Evolutionary conservation across 2,888 invertebrate genomes (phyloP).

Genomic region (Eudemis profundana): DNA sequence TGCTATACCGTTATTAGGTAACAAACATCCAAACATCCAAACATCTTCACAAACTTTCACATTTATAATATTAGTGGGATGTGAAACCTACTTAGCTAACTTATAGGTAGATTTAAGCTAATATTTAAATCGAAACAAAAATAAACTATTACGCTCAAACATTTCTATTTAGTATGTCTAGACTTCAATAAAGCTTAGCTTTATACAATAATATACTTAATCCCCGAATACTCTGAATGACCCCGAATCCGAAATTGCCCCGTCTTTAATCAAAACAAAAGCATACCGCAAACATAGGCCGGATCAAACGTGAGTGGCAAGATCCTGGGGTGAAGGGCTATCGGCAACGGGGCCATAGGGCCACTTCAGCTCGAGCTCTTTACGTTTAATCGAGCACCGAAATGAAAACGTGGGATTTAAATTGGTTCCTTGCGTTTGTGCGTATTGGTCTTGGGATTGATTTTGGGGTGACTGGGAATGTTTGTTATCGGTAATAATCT

Average conservation of each 20-base stretch:
- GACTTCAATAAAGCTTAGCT: neutral
- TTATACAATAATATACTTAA: neutral
- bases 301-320: constrained; percentile 25
- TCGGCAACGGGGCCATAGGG: constrained; percentile 22
- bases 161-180: too few species aligned
- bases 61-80: too few species aligned
- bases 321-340: constrained; percentile 23
- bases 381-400: constrained; percentile 25
- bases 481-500: neutral
- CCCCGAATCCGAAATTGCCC: neutral
- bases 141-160: too few species aligned
- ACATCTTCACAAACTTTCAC: too few species aligned
- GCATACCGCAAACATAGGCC: constrained; percentile 29
- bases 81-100: too few species aligned
- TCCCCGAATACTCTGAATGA: neutral
- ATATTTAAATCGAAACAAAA: too few species aligned
- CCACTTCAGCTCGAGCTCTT: constrained; percentile 26
- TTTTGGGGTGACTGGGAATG: neutral
- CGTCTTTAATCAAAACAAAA: constrained; percentile 33
- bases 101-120: too few species aligned
- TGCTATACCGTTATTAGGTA: too few species aligned
- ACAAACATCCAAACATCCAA: too few species aligned
- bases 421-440: constrained; percentile 9
- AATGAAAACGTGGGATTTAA: constrained; percentile 36
- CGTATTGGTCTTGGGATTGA: constrained; percentile 2